A percentile compares a stretch with the other conserved stretches of the same genome.
Conservation (phyloP, 1,140 invertebrate genomes). For the Drosophila subobscura region DNA sequence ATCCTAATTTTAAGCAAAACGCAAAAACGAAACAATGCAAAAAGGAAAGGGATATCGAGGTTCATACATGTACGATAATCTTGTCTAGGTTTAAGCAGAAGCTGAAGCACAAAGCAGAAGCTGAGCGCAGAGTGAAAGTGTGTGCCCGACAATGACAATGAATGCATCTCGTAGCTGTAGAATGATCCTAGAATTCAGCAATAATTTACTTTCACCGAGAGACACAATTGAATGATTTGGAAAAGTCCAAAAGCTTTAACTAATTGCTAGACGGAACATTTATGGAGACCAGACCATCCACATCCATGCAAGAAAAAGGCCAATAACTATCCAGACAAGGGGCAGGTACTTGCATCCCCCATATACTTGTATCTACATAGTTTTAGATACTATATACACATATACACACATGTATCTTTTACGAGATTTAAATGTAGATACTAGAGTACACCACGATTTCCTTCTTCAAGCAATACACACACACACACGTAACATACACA, state of each 20-base stretch:
- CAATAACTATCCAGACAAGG: conserved; percentile 20
- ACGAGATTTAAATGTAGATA: conserved; percentile 2
- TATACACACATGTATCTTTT: conserved; percentile 1
- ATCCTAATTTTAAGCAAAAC: conserved; percentile 40
- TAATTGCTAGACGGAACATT: conserved; percentile 32
- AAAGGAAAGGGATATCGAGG: conserved; percentile 24
- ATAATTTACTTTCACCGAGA: conserved; percentile 46
- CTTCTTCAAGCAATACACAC: conserved; percentile 34
- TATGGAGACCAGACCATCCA: conserved; percentile 20
- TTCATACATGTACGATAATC: conserved; percentile 44
- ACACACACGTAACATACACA: conserved; percentile 22
- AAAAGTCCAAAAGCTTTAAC: conserved; percentile 63
- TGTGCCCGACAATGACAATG: conserved; percentile 57
- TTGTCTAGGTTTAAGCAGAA: conserved; percentile 59
- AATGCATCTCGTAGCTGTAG: conserved; percentile 66
- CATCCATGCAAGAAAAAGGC: conserved; percentile 34
- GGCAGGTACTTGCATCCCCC: conserved; percentile 1
- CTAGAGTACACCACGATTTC: conserved; percentile 35
- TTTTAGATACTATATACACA: conserved; percentile 30
- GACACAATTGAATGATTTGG: conserved; percentile 20
- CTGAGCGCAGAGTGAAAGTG: conserved; percentile 4
- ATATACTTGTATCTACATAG: conserved; percentile 5
- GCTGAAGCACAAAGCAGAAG: conserved; percentile 19
- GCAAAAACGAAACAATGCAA: conserved; percentile 45
- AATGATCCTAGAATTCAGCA: conserved; percentile 45